Evolutionary conservation across 2,888 invertebrate genomes (phyloP).

Genomic region (Globia sparganii): DNA sequence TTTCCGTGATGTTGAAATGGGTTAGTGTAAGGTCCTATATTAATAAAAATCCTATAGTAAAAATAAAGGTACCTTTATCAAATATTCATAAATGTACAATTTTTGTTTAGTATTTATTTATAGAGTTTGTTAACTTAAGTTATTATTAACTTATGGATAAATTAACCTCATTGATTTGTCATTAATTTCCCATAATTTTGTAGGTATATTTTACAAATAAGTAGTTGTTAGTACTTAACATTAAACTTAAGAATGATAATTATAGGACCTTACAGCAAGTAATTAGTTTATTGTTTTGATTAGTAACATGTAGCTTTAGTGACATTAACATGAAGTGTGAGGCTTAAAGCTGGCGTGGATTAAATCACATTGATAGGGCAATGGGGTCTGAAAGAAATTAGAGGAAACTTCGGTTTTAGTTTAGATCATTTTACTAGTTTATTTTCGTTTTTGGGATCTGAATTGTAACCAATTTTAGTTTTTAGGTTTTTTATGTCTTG

Average conservation of each 20-base stretch:
- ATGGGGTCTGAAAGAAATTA: background rate
- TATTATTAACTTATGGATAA: constrained; percentile 32
- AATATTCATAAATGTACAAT: constrained; percentile 24
- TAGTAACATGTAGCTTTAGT: constrained; percentile 59
- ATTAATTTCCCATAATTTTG: background rate
- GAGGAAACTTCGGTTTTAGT: constrained; percentile 46
- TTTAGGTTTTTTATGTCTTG: background rate
- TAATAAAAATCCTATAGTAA: background rate
- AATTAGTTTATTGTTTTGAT: constrained; percentile 5
- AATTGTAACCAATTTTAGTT: background rate
- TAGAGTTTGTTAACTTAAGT: constrained; percentile 4
- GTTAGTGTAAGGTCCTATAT: constrained; percentile 49
- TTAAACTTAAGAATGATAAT: constrained; percentile 21
- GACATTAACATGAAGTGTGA: constrained; percentile 65
- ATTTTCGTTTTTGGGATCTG: no score
- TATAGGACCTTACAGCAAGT: constrained; percentile 53
- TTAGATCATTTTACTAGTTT: background rate
- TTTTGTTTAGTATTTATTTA: constrained; percentile 27
- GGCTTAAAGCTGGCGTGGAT: constrained; percentile 74
- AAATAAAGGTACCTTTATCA: background rate
- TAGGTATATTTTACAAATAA: constrained; percentile 8
- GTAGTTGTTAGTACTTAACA: constrained; percentile 24
- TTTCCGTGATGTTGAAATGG: background rate
- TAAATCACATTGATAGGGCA: constrained; percentile 33
- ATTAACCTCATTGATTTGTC: background rate